Evolutionary conservation across 2,888 invertebrate species (phyloP).

Genomic region (Choreutis nemorana): DNA sequence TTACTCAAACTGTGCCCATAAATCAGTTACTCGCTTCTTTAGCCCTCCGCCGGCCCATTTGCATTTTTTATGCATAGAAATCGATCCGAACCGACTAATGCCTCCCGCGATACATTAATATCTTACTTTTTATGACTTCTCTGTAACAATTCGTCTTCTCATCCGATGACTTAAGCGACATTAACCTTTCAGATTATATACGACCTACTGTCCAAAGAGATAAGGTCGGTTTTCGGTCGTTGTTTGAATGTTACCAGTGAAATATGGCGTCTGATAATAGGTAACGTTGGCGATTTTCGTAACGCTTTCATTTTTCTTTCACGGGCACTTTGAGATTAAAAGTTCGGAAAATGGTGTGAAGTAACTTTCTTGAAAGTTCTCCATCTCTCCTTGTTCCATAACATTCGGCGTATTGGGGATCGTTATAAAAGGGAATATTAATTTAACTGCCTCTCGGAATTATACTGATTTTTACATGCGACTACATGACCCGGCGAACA

Average conservation of each 20-base stretch:
- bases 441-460: too few species aligned
- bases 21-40: conserved; percentile 50
- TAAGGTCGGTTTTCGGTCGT: not conserved
- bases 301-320: conserved; percentile 61
- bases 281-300: conserved; percentile 60
- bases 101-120: conserved; percentile 68
- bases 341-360: conserved; percentile 62
- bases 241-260: not conserved
- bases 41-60: conserved; percentile 56
- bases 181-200: not conserved
- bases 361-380: too few species aligned
- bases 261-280: conserved; percentile 42
- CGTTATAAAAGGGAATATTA: too few species aligned
- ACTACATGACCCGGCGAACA: too few species aligned
- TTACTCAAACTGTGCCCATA: conserved; percentile 41
- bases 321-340: conserved; percentile 67
- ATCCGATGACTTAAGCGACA: conserved; percentile 21
- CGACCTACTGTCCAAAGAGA: not conserved
- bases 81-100: conserved; percentile 63
- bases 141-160: conserved; percentile 52
- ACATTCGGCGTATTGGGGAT: too few species aligned
- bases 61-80: conserved; percentile 66
- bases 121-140: conserved; percentile 67
- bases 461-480: too few species aligned
- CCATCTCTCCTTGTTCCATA: too few species aligned